These are phyloP conservation scores for Periophthalmodon schlosseri DNA, from an alignment of 2,113 vertebrate genomes.

Conservation along the genomic window DNA sequence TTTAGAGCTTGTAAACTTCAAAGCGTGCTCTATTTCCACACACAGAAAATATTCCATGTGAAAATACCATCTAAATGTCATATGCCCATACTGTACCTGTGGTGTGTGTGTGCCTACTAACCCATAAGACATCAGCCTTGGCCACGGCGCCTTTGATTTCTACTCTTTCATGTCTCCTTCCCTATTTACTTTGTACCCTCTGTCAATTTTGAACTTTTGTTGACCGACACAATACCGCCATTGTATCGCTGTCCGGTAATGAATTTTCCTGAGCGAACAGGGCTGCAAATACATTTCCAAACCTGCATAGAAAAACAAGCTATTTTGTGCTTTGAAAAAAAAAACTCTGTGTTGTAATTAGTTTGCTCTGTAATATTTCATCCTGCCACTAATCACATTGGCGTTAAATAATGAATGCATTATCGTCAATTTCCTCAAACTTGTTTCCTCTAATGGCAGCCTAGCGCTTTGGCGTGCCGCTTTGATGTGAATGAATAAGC, in stretches of 20 bases:
- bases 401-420: background rate
- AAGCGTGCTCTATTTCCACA: slow-evolving; percentile 28
- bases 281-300: background rate
- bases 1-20: slow-evolving; percentile 33
- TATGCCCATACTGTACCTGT: slow-evolving; percentile 27
- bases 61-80: slow-evolving; percentile 70
- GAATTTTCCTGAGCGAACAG: background rate
- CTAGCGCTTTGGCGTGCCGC: slow-evolving; percentile 11
- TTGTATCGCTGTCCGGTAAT: slow-evolving; percentile 4
- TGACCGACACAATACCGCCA: slow-evolving; percentile 6
- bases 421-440: slow-evolving; percentile 7
- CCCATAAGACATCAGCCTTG: slow-evolving; percentile 41
- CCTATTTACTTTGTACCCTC: slow-evolving; percentile 1
- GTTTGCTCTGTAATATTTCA: background rate
- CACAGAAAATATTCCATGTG: slow-evolving; percentile 24
- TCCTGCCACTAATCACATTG: background rate
- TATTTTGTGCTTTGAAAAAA: background rate
- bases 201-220: slow-evolving; percentile 6
- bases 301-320: background rate
- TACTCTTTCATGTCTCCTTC: slow-evolving; percentile 22
- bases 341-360: background rate
- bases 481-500: slow-evolving; percentile 50
- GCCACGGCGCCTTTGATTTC: slow-evolving; percentile 32
- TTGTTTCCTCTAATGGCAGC: slow-evolving; percentile 21
- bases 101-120: slow-evolving; percentile 33